Evolutionary conservation across 2,888 invertebrate genomes (phyloP).

Genomic region (Rosalia funebris): DNA sequence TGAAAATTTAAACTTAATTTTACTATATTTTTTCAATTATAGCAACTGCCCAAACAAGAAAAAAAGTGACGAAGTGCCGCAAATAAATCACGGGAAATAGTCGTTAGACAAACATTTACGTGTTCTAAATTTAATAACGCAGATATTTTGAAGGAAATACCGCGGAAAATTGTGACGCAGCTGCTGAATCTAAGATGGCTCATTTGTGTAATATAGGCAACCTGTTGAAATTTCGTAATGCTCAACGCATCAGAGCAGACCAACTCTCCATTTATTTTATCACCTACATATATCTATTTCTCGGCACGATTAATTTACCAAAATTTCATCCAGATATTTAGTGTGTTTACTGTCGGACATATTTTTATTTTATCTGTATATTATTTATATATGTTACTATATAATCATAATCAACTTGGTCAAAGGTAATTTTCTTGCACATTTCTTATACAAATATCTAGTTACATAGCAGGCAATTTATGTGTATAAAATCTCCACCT

Average conservation of each 20-base stretch:
- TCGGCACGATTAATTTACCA: too few species aligned
- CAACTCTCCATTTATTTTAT: background rate
- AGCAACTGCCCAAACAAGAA: background rate
- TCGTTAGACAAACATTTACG: background rate
- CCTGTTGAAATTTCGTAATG: background rate
- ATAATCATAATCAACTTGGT: too few species aligned
- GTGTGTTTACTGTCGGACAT: too few species aligned
- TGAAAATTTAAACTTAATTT: too few species aligned
- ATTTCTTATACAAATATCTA: too few species aligned
- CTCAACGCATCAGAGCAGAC: background rate
- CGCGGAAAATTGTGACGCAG: slow-evolving; percentile 1
- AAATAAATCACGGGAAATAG: background rate
- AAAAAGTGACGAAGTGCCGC: background rate
- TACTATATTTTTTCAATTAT: too few species aligned
- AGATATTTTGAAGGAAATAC: background rate
- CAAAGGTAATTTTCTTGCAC: too few species aligned
- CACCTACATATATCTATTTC: too few species aligned
- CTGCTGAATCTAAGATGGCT: background rate
- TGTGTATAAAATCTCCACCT: background rate
- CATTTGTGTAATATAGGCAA: background rate
- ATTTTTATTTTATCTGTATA: too few species aligned
- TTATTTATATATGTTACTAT: too few species aligned
- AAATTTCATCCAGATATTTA: too few species aligned
- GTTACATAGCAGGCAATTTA: background rate
- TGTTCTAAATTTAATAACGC: background rate